Base-by-base conservation (phyloP, 2,797 vertebrate species). In the Nannoperca obscura region DNA sequence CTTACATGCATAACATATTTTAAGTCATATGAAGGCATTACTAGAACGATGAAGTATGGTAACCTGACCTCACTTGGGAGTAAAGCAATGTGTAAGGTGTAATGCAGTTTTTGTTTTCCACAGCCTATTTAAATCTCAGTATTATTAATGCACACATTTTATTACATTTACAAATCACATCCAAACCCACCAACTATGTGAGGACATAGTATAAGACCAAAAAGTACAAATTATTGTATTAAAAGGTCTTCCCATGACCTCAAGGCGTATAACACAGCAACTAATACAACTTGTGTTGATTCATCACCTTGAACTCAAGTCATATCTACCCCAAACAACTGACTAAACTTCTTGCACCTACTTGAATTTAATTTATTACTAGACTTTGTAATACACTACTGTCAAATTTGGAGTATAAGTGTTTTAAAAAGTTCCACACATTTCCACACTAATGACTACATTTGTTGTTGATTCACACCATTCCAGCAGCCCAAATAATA, bases 81-180 rank as follows among this genome's bases (percentile, higher is more conserved):
- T 44, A 10, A 42, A 24, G n/a, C 50, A 32, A 49, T 42, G 7
- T 62, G 2, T 13, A 17, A 30, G 4, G 2, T 32, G 1, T 27
- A 2, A 61, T 62, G 13, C 15, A n/a, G n/a, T n/a, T n/a, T n/a
- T n/a, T n/a, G n/a, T n/a, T n/a, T n/a, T n/a, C n/a, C n/a, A n/a
- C n/a, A n/a, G n/a, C n/a, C n/a, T n/a, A n/a, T n/a, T 6, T 30
- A 59, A 71, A 79, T 71, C 58, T 70, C 34, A 17, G 57, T n/a
- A 55, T 83, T 63, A 66, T 30, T 47, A 73, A 78, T 53, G 55
- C 76, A 83, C 67, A 82, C 8, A 58, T 76, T 61, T 67, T 74
- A 60, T 42, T 65, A 44, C 83, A 86, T 87, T 75, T 89, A 86
- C 77, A 89, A 46, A 58, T 81, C 60, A 74, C 68, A 71, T 74